phyloP scores from a whole-genome alignment of 1,140 invertebrate species.

The Drosophila varians region DNA sequence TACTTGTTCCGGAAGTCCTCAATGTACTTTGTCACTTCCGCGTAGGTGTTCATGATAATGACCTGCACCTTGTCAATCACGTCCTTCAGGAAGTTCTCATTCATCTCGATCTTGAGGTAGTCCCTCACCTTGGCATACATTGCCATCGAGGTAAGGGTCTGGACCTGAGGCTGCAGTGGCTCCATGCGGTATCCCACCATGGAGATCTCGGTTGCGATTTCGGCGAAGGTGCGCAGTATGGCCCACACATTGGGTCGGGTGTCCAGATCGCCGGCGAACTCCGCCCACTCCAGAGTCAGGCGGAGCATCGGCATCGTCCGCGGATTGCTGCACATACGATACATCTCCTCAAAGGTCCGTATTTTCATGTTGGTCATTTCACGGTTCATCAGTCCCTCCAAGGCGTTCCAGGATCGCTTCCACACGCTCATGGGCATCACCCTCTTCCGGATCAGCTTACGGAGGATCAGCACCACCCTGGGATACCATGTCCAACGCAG shows the following conservation, averaged over 20 bases:
- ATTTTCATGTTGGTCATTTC: slow-evolving; percentile 85
- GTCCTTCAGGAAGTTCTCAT: slow-evolving; percentile 62
- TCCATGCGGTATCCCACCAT: slow-evolving; percentile 83
- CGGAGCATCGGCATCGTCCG: slow-evolving; percentile 84
- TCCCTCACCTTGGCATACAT: slow-evolving; percentile 47
- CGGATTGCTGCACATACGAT: slow-evolving; percentile 83
- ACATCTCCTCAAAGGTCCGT: slow-evolving; percentile 85
- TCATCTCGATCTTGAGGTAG: slow-evolving; percentile 74
- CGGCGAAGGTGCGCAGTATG: slow-evolving; percentile 77
- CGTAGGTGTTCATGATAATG: slow-evolving; percentile 74
- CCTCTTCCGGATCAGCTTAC: slow-evolving; percentile 75
- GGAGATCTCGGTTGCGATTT: slow-evolving; percentile 83
- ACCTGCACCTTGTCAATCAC: slow-evolving; percentile 67
- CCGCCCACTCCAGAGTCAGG: slow-evolving; percentile 83
- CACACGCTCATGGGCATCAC: slow-evolving; percentile 58
- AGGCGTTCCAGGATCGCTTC: slow-evolving; percentile 70
- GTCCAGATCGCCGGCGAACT: slow-evolving; percentile 72
- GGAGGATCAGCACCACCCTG: slow-evolving; percentile 78
- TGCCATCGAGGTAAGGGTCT: slow-evolving; percentile 43
- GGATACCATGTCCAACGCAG: slow-evolving; percentile 83
- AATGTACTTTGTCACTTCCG: slow-evolving; percentile 81
- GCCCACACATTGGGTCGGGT: slow-evolving; percentile 76
- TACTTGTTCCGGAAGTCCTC: slow-evolving; percentile 74
- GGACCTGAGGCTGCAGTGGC: slow-evolving; percentile 83
- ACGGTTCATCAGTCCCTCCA: slow-evolving; percentile 84